phyloP scores from a whole-genome alignment of 1,140 invertebrate genomes.

The Drosophila prosaltans region DNA sequence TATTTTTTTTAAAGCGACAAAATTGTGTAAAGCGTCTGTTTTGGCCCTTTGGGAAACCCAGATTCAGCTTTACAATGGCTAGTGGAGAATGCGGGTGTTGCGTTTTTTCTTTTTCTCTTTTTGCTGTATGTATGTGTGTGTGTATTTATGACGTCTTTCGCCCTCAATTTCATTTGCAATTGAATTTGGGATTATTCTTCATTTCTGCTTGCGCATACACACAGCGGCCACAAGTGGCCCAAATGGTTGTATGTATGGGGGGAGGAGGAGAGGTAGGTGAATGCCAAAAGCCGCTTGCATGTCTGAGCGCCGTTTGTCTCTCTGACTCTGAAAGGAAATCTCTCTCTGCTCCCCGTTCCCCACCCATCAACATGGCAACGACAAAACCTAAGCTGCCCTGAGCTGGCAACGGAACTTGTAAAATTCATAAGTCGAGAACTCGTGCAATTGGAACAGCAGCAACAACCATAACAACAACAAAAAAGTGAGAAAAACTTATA shows the following conservation, averaged over 20 bases:
- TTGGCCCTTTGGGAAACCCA: conserved; percentile 44
- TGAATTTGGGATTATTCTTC: conserved; percentile 81
- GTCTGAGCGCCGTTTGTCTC: conserved; percentile 75
- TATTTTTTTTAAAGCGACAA: conserved; percentile 53
- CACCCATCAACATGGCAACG: conserved; percentile 15
- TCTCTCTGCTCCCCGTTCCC: conserved; percentile 8
- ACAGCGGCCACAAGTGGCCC: conserved; percentile 72
- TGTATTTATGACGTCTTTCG: conserved; percentile 71
- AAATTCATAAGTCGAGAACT: conserved; percentile 74
- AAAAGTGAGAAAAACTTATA: background rate
- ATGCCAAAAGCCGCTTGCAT: conserved; percentile 70
- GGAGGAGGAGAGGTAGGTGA: conserved; percentile 3
- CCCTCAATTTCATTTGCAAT: conserved; percentile 81
- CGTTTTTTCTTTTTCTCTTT: conserved; percentile 23
- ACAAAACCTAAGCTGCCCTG: conserved; percentile 60
- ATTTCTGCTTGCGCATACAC: conserved; percentile 67
- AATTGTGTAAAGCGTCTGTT: conserved; percentile 62
- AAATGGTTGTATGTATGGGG: conserved; percentile 39
- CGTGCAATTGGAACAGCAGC: conserved; percentile 69
- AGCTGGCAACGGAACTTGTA: conserved; percentile 74
- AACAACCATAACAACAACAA: conserved; percentile 2
- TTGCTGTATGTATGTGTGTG: conserved; percentile 27
- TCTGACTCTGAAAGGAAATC: conserved; percentile 47
- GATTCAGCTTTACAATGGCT: conserved; percentile 39
- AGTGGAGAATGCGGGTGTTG: conserved; percentile 31